Evolutionary conservation across 2,888 invertebrate species (phyloP), one percentile per base, ranked within the genome.

Genomic region (Callyntrura sp.): DNA sequence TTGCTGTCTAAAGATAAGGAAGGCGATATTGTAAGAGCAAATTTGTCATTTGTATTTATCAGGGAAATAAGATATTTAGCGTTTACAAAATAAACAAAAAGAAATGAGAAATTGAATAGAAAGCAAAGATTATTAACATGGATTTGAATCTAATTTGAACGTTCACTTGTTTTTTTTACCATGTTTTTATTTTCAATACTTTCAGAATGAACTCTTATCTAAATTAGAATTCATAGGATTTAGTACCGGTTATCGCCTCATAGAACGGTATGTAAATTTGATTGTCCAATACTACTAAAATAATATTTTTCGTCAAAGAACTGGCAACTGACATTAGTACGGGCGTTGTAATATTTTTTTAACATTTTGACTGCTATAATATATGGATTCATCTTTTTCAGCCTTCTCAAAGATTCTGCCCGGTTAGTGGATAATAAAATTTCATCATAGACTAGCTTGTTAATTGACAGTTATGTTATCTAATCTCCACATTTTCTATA

Each of bases 371-470:
- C 23, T 25, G 23, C 65, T 25, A 20, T 2, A 65, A 9, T 65
- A 23, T 25, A 9, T 48, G 48, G 11, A 6, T 48, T 48, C 8
- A 8, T 55, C 8, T n/a, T 55, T 94, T 94, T 35, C 93, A 96
- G 96, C 92, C 95, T 98, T 82, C 98, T 99, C 0, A 96, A 98
- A 94, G 99, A 99, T 94, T 97, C 97, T 96, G 96, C 98, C 0
- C 96, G 99, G 76, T 99, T 99, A 95, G 94, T 99, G 85, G 99
- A 98, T 95, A n/a, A n/a, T n/a, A n/a, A n/a, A n/a, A n/a, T n/a
- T n/a, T n/a, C n/a, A n/a, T n/a, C n/a, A n/a, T n/a, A n/a, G n/a
- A n/a, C n/a, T n/a, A n/a, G n/a, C n/a, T n/a, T n/a, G n/a, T n/a
- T n/a, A n/a, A n/a, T n/a, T n/a, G n/a, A n/a, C n/a, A n/a, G n/a